Evolutionary conservation across 2,888 invertebrate genomes (phyloP), one percentile per base, ranked within the genome.

Genomic region (Trisateles emortualis): DNA sequence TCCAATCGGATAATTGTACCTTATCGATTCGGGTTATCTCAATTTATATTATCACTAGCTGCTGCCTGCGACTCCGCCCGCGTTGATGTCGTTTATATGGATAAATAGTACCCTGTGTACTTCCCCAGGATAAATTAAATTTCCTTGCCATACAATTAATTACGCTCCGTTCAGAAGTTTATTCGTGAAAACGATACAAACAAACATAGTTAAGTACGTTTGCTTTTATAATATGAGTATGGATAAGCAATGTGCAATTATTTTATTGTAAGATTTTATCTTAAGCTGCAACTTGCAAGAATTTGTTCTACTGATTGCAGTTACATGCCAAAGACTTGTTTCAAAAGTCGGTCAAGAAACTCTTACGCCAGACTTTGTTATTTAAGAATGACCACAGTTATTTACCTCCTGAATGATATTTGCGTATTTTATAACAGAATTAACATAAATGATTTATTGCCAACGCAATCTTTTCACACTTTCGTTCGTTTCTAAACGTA

Each of bases 301-400:
- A 52, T 62, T 55, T 46, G 43, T 46, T 52, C 35, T 35, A 26
- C 46, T 9, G 53, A 33, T 52, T 59, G 52, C 42, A 48, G 36
- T 50, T 57, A 63, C 47, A 50, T 35, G 19, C 52, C 49, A 8
- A 50, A 50, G 46, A 68, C 52, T 55, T 55, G 55, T 65, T 68
- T 60, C 69, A 63, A 63, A 68, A 69, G 56, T 69, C 58, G 63
- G 63, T 53, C 63, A 68, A 63, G 59, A 64, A 62, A 55, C 52
- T 58, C 64, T 68, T 69, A 68, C 70, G 46, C 61, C 52, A 68
- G 58, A 53, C 54, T 46, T 39, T 42, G 52, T 68, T 61, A 64
- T 61, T 68, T 61, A 64, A 59, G 53, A 61, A 58, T 61, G 59
- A 59, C 40, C 38, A 56, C 45, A 50, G 56, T 45, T 14, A 33